Evolutionary conservation across 2,888 invertebrate genomes (phyloP).

Genomic region (Anoncus sp.): DNA sequence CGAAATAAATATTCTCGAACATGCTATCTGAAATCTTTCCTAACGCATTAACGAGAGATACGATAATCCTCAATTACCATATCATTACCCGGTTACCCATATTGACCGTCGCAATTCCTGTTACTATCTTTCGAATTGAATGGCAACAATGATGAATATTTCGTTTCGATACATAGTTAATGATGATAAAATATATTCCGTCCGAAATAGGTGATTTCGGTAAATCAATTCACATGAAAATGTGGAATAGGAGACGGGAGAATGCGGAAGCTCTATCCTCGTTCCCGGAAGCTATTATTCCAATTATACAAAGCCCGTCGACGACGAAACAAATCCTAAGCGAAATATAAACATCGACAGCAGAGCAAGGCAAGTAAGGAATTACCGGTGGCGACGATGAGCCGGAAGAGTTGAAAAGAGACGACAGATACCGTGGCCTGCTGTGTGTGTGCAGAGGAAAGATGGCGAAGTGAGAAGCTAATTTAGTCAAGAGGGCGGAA

Average conservation of each 20-base stretch:
- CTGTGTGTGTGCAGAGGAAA: constrained; percentile 21
- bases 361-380: constrained; percentile 11
- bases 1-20: too few species aligned
- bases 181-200: neutral
- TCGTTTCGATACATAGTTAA: neutral
- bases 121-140: too few species aligned
- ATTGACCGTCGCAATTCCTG: too few species aligned
- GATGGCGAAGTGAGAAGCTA: constrained; percentile 43
- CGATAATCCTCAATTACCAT: too few species aligned
- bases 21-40: too few species aligned
- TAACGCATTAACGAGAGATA: too few species aligned
- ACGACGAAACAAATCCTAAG: constrained; percentile 42
- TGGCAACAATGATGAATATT: neutral
- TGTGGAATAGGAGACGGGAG: neutral
- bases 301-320: constrained; percentile 38
- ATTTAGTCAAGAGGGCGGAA: constrained; percentile 32
- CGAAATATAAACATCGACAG: constrained; percentile 56
- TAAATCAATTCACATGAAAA: constrained; percentile 25
- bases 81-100: too few species aligned
- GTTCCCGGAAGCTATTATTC: constrained; percentile 29
- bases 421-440: neutral
- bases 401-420: constrained; percentile 18
- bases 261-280: constrained; percentile 1
- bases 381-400: constrained; percentile 14
- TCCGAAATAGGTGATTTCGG: neutral